phyloP scores from a whole-genome alignment of 2,888 invertebrate species.

The Nezara viridula region DNA sequence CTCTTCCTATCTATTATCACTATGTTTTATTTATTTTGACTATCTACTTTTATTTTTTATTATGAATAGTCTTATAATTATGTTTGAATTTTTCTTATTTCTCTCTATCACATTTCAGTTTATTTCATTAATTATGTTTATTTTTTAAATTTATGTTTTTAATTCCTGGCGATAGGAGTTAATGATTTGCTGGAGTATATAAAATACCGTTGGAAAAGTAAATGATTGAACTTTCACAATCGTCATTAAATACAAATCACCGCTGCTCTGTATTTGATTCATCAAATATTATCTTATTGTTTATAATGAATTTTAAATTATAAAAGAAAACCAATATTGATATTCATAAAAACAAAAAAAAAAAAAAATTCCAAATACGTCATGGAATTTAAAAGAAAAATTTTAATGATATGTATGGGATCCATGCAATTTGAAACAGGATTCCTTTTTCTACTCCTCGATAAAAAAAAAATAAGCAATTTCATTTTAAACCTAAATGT shows the following conservation, averaged over 20 bases:
- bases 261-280: not conserved
- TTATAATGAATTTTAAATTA: not conserved
- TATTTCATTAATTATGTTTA: not conserved
- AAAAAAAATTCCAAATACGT: not conserved
- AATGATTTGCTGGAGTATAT: not conserved
- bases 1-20: not conserved
- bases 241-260: not conserved
- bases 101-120: slow-evolving; percentile 7
- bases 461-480: too few species aligned
- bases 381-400: not conserved
- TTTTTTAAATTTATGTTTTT: not conserved
- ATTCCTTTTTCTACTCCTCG: too few species aligned
- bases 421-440: not conserved
- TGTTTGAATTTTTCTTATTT: not conserved
- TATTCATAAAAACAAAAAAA: not conserved
- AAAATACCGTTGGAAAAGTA: not conserved
- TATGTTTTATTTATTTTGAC: not conserved
- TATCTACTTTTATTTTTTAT: not conserved
- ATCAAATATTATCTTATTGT: not conserved
- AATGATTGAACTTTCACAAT: not conserved
- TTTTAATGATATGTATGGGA: not conserved
- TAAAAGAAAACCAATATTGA: not conserved
- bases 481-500: not conserved
- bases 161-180: not conserved
- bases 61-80: not conserved